Evolutionary conservation across 2,797 vertebrate genomes (phyloP).

Genomic region (Vespertilio murinus): DNA sequence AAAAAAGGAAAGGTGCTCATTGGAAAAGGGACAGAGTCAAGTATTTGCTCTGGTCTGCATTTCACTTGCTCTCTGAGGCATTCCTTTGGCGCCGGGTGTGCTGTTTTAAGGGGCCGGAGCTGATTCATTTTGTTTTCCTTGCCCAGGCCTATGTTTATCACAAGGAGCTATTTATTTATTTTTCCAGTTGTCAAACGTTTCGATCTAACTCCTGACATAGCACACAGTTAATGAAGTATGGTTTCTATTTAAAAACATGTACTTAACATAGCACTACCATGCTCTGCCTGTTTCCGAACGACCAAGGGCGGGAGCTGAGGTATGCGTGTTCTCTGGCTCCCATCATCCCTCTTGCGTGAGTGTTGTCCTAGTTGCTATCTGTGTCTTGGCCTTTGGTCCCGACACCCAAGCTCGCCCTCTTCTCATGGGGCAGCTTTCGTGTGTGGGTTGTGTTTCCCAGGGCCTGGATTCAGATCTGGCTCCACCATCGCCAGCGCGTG

Average conservation of each 20-base stretch:
- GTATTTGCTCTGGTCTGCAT: background rate
- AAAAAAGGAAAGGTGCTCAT: background rate
- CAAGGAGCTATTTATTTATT: constrained; percentile 41
- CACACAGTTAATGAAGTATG: constrained; percentile 1
- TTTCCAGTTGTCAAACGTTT: constrained; percentile 44
- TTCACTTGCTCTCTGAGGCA: background rate
- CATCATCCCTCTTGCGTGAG: background rate
- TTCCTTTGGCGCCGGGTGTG: background rate
- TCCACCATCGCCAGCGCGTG: background rate
- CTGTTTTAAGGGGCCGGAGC: background rate
- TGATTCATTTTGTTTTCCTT: constrained; percentile 29
- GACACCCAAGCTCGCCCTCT: background rate
- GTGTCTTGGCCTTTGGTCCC: background rate
- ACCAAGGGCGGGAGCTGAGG: background rate
- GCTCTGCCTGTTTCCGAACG: constrained; percentile 48
- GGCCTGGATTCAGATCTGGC: background rate
- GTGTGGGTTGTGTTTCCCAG: background rate
- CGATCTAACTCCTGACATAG: background rate
- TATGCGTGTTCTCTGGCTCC: background rate
- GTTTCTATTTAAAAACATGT: constrained; percentile 58
- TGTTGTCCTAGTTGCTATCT: background rate
- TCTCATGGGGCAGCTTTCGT: background rate
- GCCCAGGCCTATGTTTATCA: constrained; percentile 12
- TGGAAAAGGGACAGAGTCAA: background rate
- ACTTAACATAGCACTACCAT: constrained; percentile 14